Evolutionary conservation across 2,888 invertebrate genomes (phyloP), one percentile per base, ranked within the genome.

Genomic region (Papilio gigon): DNA sequence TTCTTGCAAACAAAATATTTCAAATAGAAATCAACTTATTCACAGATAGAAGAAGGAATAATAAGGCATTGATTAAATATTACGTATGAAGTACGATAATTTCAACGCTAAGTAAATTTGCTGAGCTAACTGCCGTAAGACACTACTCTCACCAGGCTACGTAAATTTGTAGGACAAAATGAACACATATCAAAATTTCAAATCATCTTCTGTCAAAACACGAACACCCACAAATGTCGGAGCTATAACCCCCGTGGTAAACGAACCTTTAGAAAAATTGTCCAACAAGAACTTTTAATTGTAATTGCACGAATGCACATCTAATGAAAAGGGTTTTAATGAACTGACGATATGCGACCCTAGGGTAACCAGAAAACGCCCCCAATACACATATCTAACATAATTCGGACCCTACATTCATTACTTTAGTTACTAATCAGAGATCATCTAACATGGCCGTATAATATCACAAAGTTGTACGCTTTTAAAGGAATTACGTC

Each of bases 251-350:
- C 56, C 33, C 4, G 4, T 22, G 61, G 22, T 42, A 53, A 65
- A 70, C 42, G 61, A 42, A 47, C 50, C 33, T 59, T 40, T 63
- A 71, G 62, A 71, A 73, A 75, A 74, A 73, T 72, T 71, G 61
- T 67, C 74, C 75, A 71, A 77, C 78, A 80, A 79, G 75, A 72
- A 72, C 76, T 77, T 75, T 78, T 83, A 78, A 86, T 84, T 83
- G 80, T 83, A 83, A 85, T 84, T 81, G 83, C 84, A 80, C 80
- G 77, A 80, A 82, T 82, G 83, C 82, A 82, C 78, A 76, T 80
- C 77, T 82, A 78, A 84, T 84, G 80, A 84, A 84, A 84, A 82
- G 83, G 79, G 81, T 83, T 86, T 83, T 86, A 86, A 86, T 84
- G 86, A 86, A 85, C 84, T 79, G 71, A 73, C 77, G 79, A 81